Percentiles rank a stretch among this genome's conserved stretches.
phyloP scores from a whole-genome alignment of 1,140 invertebrate genomes.

The Caenorhabditis latens region DNA sequence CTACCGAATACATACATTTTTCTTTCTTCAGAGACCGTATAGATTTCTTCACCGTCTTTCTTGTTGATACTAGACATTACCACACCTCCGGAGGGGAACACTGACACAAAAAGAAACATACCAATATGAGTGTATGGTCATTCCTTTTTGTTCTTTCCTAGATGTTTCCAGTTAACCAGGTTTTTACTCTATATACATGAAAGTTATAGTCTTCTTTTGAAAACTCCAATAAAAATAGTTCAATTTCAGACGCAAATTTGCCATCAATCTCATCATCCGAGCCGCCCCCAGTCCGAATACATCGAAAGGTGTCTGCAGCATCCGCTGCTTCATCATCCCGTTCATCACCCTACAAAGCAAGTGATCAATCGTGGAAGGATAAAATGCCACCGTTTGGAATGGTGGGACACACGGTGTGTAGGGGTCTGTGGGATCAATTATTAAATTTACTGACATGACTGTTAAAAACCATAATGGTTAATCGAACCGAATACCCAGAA shows the following conservation, averaged over 20 bases:
- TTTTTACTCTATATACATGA: no score
- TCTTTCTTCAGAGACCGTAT: not conserved
- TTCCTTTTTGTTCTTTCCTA: no score
- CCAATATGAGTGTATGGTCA: no score
- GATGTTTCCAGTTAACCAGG: no score
- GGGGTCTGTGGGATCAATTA: no score
- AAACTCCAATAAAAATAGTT: no score
- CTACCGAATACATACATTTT: not conserved
- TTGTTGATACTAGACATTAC: not conserved
- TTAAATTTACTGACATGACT: no score
- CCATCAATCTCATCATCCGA: conserved; percentile 20
- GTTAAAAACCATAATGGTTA: no score
- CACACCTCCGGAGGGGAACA: no score
- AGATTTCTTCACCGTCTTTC: not conserved
- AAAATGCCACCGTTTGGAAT: conserved; percentile 45
- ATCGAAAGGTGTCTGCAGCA: conserved; percentile 9
- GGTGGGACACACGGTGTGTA: conserved; percentile 5
- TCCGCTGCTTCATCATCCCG: not conserved
- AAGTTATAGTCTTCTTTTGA: no score
- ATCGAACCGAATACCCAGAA: no score
- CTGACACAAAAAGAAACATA: no score
- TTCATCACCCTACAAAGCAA: not conserved
- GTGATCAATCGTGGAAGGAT: conserved; percentile 48
- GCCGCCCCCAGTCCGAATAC: conserved; percentile 2
- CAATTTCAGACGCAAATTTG: conserved; percentile 15